phyloP scores from a whole-genome alignment of 2,888 invertebrate genomes.

The Smittia aterrima region DNA sequence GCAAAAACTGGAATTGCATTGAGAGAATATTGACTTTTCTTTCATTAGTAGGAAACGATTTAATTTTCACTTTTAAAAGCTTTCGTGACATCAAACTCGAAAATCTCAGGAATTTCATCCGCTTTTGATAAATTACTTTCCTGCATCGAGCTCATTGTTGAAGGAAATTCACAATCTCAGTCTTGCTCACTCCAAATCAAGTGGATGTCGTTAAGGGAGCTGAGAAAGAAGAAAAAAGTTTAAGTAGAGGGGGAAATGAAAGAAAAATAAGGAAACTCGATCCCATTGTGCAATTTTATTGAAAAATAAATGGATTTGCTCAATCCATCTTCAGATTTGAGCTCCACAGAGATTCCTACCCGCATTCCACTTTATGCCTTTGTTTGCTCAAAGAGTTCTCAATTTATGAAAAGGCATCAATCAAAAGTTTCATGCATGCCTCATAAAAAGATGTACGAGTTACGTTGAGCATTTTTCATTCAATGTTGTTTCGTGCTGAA shows the following conservation, averaged over 20 bases:
- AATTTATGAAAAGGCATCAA: slow-evolving; percentile 4
- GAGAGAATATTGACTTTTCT: neutral
- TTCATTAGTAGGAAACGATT: neutral
- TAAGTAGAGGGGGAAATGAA: neutral
- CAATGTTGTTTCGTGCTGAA: slow-evolving; percentile 4
- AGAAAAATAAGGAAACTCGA: slow-evolving; percentile 4
- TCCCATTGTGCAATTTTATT: slow-evolving; percentile 6
- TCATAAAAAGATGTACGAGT: neutral
- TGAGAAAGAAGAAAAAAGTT: neutral
- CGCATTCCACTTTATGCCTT: neutral
- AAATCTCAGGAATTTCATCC: neutral
- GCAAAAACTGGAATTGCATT: neutral
- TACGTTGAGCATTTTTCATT: neutral
- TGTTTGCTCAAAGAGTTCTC: neutral
- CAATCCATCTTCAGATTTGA: neutral
- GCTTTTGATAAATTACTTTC: slow-evolving; percentile 1
- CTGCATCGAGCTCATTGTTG: neutral
- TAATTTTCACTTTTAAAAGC: neutral
- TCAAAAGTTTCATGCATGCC: neutral
- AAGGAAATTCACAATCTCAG: neutral
- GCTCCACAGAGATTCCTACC: neutral
- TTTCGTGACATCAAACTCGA: neutral
- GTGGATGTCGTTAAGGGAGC: neutral
- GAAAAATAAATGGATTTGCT: slow-evolving; percentile 7
- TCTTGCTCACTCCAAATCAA: neutral